Evolutionary conservation across 1,140 invertebrate genomes (phyloP), one percentile per base, ranked within the genome.

Genomic region (Drosophila bocki): DNA sequence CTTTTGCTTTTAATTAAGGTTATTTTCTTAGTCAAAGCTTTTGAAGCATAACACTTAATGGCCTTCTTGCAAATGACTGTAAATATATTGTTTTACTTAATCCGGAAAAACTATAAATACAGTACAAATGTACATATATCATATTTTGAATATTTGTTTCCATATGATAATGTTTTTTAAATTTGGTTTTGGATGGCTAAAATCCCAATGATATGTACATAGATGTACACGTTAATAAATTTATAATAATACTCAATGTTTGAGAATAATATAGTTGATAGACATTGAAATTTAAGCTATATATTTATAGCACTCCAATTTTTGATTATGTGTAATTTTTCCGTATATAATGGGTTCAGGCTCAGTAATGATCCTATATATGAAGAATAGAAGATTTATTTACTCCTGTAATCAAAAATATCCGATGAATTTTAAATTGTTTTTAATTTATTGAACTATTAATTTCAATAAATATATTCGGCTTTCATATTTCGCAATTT

Each of bases 31-130:
- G 26, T 15, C 47, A 6, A 29, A 29, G 15, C 15, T 7, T 32
- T 32, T 32, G 15, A 26, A 29, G 26, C 47, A 29, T 32, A 17
- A 9, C 26, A 32, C 3, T n/a, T n/a, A 15, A 26, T 48, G 15
- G 0, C 1, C 12, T 50, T 32, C 3, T 51, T n/a, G n/a, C 15
- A 51, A 5, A 51, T 32, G 29, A 32, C 26, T 51, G 26, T 32
- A 32, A 32, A 32, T 51, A 51, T 32, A 50, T 50, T 50, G 26
- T 17, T 50, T 50, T 3, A n/a, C 15, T 32, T 50, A 50, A 17
- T 32, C 26, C 26, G 48, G 15, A 22, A 32, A 33, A 53, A 53
- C 50, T 53, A 17, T 53, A 12, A 53, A 2, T 13, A 19, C 29
- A 33, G 11, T 19, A 19, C n/a, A 33, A 51, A 29, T 2, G 9